Percentiles rank a stretch among this genome's conserved stretches.
phyloP scores from a whole-genome alignment of 2,113 vertebrate species.

The Falcunculus frontatus region DNA sequence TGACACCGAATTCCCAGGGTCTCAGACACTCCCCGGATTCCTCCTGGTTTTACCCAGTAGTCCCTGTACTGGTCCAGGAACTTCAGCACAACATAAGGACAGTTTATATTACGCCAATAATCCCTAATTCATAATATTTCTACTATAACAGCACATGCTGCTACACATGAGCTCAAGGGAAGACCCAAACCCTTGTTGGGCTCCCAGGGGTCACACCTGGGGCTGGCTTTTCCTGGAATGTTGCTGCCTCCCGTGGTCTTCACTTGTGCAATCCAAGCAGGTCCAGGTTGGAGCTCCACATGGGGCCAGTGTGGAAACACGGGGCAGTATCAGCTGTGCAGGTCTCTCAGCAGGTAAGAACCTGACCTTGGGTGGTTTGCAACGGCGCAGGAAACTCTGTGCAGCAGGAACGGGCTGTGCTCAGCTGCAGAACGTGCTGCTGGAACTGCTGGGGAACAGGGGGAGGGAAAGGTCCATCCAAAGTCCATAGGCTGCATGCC shows the following conservation, averaged over 20 bases:
- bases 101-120: not conserved
- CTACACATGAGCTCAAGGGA: not conserved
- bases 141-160: accelerated
- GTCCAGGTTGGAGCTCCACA: not conserved
- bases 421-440: not conserved
- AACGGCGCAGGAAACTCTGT: accelerated
- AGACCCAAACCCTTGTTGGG: not conserved
- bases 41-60: not conserved
- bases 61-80: not conserved
- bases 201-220: accelerated
- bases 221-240: not conserved
- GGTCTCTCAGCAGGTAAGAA: not conserved
- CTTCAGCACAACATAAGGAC: not conserved
- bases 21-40: not conserved
- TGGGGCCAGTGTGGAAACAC: accelerated
- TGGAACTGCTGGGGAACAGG: not conserved
- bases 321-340: accelerated
- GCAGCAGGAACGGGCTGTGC: not conserved
- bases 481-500: not conserved
- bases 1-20: accelerated
- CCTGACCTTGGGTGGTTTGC: not conserved
- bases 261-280: accelerated
- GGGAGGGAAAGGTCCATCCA: not conserved
- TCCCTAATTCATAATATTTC: accelerated
- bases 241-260: not conserved